Evolutionary conservation across 2,113 vertebrate genomes (phyloP).

Genomic region (Syngnathus floridae): DNA sequence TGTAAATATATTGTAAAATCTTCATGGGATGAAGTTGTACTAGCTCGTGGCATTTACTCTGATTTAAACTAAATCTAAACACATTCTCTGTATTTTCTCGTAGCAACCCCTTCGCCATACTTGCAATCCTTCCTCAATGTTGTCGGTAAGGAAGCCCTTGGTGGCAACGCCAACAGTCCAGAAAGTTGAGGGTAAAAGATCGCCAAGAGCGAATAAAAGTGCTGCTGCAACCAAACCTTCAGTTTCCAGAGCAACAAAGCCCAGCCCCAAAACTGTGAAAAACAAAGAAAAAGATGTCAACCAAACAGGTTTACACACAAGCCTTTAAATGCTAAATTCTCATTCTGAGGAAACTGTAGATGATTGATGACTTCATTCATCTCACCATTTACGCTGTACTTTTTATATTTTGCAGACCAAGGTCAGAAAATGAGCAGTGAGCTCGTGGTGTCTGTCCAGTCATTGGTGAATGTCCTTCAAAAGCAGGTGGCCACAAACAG

Average conservation of each 20-base stretch:
- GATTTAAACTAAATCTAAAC: background rate
- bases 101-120: conserved; percentile 15
- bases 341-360: too few species aligned
- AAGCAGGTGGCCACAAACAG: conserved; percentile 50
- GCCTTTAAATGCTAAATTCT: too few species aligned
- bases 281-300: conserved; percentile 11
- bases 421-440: conserved; percentile 63
- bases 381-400: too few species aligned
- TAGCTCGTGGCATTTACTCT: background rate
- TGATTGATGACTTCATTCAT: too few species aligned
- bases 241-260: conserved; percentile 6
- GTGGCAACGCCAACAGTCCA: conserved; percentile 18
- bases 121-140: background rate
- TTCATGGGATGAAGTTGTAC: background rate
- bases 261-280: conserved; percentile 15
- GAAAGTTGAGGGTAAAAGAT: conserved; percentile 15
- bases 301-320: conserved; percentile 22
- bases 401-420: conserved; percentile 31
- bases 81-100: background rate
- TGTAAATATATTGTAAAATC: background rate
- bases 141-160: conserved; percentile 27
- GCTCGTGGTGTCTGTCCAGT: conserved; percentile 67
- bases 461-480: conserved; percentile 56
- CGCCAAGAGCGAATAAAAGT: conserved; percentile 3
- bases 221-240: conserved; percentile 19